Conservation (phyloP, 2,888 invertebrate species). For the Mesopsocus fuscifrons region DNA sequence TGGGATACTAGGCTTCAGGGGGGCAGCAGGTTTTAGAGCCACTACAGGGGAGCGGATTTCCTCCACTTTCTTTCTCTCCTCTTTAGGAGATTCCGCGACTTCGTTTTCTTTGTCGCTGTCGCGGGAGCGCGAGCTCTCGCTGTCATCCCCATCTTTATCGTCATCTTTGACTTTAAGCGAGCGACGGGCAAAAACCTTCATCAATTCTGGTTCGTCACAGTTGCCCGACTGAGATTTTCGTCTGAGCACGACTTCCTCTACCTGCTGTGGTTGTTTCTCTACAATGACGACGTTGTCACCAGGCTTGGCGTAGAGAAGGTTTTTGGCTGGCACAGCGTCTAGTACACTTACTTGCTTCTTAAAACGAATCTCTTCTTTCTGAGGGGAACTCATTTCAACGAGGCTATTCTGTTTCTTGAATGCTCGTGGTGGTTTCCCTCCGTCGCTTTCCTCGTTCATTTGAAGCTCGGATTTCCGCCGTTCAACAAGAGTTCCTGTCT, state of each 20-base stretch:
- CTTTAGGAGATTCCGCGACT: constrained; percentile 24
- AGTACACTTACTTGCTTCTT: neutral
- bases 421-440: neutral
- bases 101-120: constrained; percentile 61
- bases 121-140: constrained; percentile 36
- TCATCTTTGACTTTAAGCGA: constrained; percentile 62
- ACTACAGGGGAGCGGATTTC: neutral
- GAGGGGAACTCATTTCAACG: neutral
- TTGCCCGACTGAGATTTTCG: constrained; percentile 32
- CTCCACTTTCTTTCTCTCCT: constrained; percentile 23
- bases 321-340: neutral
- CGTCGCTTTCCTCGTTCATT: neutral
- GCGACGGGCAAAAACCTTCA: constrained; percentile 63
- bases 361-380: neutral
- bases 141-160: constrained; percentile 39
- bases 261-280: constrained; percentile 6
- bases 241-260: constrained; percentile 30
- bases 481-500: constrained; percentile 27
- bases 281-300: constrained; percentile 5
- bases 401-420: neutral
- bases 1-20: neutral
- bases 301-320: neutral
- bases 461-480: constrained; percentile 14
- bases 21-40: neutral
- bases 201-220: constrained; percentile 52